A percentile compares a stretch with the other conserved stretches of the same genome.
These are phyloP conservation scores for Cephonodes hylas DNA, from an alignment of 2,888 invertebrate species.

Conservation along the genomic window DNA sequence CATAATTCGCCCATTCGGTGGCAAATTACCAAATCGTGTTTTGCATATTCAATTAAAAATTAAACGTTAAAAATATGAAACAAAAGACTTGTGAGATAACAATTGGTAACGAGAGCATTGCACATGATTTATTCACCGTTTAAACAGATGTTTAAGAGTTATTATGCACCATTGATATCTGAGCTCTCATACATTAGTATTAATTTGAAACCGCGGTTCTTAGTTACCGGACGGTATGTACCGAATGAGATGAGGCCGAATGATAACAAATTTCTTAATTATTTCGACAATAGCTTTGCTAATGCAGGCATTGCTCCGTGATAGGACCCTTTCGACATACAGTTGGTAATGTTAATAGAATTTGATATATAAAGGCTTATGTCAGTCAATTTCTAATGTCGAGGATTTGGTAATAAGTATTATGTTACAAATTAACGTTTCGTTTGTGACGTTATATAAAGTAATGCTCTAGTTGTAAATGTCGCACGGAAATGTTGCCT, in stretches of 20 bases:
- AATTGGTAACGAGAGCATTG: slow-evolving; percentile 25
- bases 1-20: neutral
- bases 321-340: slow-evolving; percentile 33
- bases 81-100: slow-evolving; percentile 23
- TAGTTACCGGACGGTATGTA: slow-evolving; percentile 28
- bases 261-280: slow-evolving; percentile 70
- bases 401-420: neutral
- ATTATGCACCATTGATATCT: slow-evolving; percentile 28
- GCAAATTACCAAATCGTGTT: slow-evolving; percentile 1
- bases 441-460: neutral
- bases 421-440: neutral
- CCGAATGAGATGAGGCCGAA: slow-evolving; percentile 52
- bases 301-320: slow-evolving; percentile 32
- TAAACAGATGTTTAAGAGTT: slow-evolving; percentile 34
- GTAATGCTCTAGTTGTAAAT: neutral
- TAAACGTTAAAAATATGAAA: slow-evolving; percentile 9
- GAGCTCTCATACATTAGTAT: slow-evolving; percentile 24
- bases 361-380: neutral
- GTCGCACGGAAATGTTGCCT: neutral
- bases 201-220: neutral
- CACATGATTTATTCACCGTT: slow-evolving; percentile 39
- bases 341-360: slow-evolving; percentile 12
- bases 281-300: slow-evolving; percentile 60
- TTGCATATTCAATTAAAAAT: slow-evolving; percentile 1
- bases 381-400: neutral